Percentiles rank a stretch among this genome's conserved stretches.
Conservation (phyloP, 2,113 vertebrate genomes). For the Oncorhynchus clarkii region DNA sequence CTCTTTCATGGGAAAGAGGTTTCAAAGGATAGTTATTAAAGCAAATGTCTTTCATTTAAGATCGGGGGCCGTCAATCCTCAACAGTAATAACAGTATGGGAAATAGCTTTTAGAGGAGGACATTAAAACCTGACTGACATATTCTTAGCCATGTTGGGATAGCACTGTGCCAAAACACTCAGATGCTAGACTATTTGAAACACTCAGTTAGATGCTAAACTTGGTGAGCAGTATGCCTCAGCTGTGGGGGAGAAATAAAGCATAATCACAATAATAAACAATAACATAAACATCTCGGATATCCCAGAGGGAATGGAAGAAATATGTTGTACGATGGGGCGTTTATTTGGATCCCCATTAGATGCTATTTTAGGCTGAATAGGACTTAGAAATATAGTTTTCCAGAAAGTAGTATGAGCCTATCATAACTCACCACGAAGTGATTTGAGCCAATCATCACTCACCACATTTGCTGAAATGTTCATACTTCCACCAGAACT, state of each 20-base stretch:
- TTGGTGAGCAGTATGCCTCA: neutral
- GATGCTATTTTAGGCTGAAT: too few species aligned
- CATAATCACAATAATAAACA: neutral
- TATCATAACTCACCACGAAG: too few species aligned
- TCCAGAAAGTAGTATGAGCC: too few species aligned
- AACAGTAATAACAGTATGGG: constrained; percentile 46
- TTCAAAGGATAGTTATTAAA: constrained; percentile 58
- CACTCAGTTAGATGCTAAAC: neutral
- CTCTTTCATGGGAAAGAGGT: constrained; percentile 42
- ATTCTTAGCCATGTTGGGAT: constrained; percentile 46
- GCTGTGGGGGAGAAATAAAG: neutral
- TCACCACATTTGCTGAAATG: neutral
- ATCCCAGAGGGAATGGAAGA: neutral
- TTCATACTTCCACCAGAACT: neutral
- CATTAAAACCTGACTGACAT: constrained; percentile 50
- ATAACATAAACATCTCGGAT: neutral
- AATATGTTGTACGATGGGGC: neutral
- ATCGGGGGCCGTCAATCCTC: constrained; percentile 46
- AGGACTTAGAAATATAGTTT: too few species aligned
- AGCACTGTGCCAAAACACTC: constrained; percentile 42
- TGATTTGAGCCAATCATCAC: neutral
- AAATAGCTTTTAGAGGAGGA: constrained; percentile 49
- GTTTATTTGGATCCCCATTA: too few species aligned
- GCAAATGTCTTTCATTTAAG: constrained; percentile 60
- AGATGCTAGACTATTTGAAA: constrained; percentile 38